A percentile compares a stretch with the other conserved stretches of the same genome.
These are phyloP conservation scores for Leptopilina clavipes DNA, from an alignment of 1,140 invertebrate genomes.

Conservation along the genomic window DNA sequence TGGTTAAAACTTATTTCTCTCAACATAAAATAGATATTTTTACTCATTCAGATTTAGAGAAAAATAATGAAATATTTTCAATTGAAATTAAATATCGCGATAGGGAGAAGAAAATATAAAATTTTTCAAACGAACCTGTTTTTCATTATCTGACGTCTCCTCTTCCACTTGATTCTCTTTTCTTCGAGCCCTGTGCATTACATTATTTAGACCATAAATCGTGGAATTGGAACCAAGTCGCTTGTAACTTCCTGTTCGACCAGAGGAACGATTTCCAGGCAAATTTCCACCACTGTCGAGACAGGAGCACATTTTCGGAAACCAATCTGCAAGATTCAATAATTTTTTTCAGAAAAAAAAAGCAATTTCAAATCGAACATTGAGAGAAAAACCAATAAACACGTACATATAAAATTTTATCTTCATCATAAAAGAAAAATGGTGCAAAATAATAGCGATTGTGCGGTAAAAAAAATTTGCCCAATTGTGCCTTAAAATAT, in stretches of 20 bases:
- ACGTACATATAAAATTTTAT: conserved; percentile 30
- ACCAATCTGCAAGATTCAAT: conserved; percentile 55
- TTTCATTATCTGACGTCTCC: conserved; percentile 44
- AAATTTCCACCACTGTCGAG: conserved; percentile 43
- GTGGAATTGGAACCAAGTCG: conserved; percentile 45
- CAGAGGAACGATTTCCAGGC: conserved; percentile 33
- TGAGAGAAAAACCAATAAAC: not conserved
- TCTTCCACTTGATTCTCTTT: not conserved
- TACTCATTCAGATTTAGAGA: too few species aligned
- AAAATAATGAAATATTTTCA: too few species aligned
- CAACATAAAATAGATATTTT: too few species aligned
- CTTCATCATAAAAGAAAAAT: too few species aligned
- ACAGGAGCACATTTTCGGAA: conserved; percentile 61
- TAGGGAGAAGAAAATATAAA: not conserved
- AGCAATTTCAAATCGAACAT: not conserved
- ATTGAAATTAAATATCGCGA: not conserved
- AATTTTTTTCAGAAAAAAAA: not conserved
- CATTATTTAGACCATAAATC: conserved; percentile 44
- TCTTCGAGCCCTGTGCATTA: conserved; percentile 36
- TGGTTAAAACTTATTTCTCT: too few species aligned
- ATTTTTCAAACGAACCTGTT: conserved; percentile 38
- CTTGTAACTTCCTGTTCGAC: conserved; percentile 46
- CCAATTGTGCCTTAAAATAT: too few species aligned
- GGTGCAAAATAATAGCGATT: not conserved
- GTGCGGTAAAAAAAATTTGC: too few species aligned